Base-by-base conservation (phyloP, 2,797 vertebrate species). In the Petrocephalus schoutedeni region DNA sequence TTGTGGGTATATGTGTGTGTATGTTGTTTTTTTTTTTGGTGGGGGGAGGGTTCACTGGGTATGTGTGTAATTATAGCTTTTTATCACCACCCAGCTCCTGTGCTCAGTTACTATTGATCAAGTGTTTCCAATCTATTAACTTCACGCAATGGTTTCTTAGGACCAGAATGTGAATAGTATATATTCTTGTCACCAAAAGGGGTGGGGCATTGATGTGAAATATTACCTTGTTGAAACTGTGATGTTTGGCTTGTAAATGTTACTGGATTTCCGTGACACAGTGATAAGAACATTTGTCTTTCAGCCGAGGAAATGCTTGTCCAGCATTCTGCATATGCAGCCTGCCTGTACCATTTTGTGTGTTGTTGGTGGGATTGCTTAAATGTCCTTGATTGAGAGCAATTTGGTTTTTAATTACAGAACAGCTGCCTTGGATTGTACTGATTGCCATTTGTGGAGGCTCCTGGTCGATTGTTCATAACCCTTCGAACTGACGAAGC, bases 341-440 rank as follows among this genome's bases (percentile, higher is more conserved):
- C 57, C 57, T 82, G 85, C 85, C 85, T 89, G 71, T 87, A 49
- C 88, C 28, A 57, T 57, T 89, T 87, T 67, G 49, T 67, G 57
- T 87, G 64, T 86, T 88, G 77, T 86, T 86, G 64, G 88, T 74
- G 51, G 41, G 59, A 86, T 64, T 64, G 82, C 92, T 94, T 95
- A 95, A 95, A 95, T 95, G 94, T 92, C 94, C 94, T 95, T 95
- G 95, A 95, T 95, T 95, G 95, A 95, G 94, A 94, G 93, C 94
- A 95, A 95, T 95, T 95, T 95, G 94, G 94, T 94, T 95, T 95
- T 95, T 95, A 95, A 95, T 95, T 95, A 94, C 94, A 89, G 93
- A 94, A 95, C 95, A 95, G 95, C 94, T 95, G 94, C 94, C 94
- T 93, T 93, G 93, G 93, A 95, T 93, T 90, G 91, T 93, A 92